phyloP scores from a whole-genome alignment of 1,140 invertebrate genomes.

The fruit fly (Drosophila melanogaster) region Release_6_plus_ISO1_MT NT_033777.3:14937001-14937500 shows the following conservation, averaged over 20 bases:
- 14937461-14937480: constrained; percentile 27
- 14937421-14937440: constrained; percentile 72
- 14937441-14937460: neutral
- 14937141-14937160: neutral
- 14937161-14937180: constrained; percentile 37
- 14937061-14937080: constrained; percentile 72
- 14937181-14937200: constrained; percentile 34
- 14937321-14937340: constrained; percentile 15
- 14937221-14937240: constrained; percentile 50
- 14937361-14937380: constrained; percentile 28
- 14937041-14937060: constrained; percentile 32
- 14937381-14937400: constrained; percentile 36
- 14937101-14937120: constrained; percentile 67
- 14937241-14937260: constrained; percentile 12
- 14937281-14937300: constrained; percentile 23
- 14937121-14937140: constrained; percentile 37
- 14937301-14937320: constrained; percentile 30
- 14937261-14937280: neutral
- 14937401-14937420: constrained; percentile 75
- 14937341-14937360: constrained; percentile 21
- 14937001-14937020: constrained; percentile 68
- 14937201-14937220: constrained; percentile 76
- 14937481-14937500: constrained; percentile 72
- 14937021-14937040: constrained; percentile 37
- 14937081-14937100: constrained; percentile 50